Evolutionary conservation across 1,140 invertebrate species (phyloP).

Genomic region (Zelostemma sp.): DNA sequence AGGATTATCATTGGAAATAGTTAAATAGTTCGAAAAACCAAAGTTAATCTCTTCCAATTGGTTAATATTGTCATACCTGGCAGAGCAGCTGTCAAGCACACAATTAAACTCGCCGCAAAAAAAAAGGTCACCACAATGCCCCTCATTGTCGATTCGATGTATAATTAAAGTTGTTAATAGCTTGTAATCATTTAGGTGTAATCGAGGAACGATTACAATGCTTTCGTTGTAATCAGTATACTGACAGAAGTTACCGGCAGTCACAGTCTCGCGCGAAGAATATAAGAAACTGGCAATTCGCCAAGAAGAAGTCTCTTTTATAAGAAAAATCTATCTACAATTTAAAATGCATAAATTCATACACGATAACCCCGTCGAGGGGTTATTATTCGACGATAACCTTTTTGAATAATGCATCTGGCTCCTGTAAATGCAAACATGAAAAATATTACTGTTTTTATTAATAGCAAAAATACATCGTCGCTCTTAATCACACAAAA

Average conservation of each 20-base stretch:
- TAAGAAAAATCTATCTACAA: constrained; percentile 56
- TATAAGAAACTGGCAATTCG: constrained; percentile 54
- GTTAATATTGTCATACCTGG: too few relatives aligned
- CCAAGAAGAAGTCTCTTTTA: constrained; percentile 54
- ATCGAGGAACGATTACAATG: background rate
- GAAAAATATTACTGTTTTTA: constrained; percentile 25
- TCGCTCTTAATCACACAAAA: background rate
- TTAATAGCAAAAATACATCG: background rate
- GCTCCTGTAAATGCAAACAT: constrained; percentile 22
- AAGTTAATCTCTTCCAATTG: too few relatives aligned
- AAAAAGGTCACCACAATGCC: constrained; percentile 10
- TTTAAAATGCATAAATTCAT: constrained; percentile 52
- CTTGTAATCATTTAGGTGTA: constrained; percentile 4
- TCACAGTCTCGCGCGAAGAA: constrained; percentile 48
- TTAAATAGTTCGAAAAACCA: too few relatives aligned
- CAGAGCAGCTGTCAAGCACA: constrained; percentile 31
- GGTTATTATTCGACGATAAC: constrained; percentile 60
- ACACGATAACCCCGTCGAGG: constrained; percentile 60
- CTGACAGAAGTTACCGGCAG: constrained; percentile 49
- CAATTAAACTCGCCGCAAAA: constrained; percentile 43
- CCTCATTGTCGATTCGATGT: background rate
- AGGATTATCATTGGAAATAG: too few relatives aligned
- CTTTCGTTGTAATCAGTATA: constrained; percentile 2
- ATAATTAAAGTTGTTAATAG: background rate
- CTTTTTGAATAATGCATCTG: constrained; percentile 45